phyloP scores from a whole-genome alignment of 2,113 vertebrate species.

The Neolamprologus tretocephalus region DNA sequence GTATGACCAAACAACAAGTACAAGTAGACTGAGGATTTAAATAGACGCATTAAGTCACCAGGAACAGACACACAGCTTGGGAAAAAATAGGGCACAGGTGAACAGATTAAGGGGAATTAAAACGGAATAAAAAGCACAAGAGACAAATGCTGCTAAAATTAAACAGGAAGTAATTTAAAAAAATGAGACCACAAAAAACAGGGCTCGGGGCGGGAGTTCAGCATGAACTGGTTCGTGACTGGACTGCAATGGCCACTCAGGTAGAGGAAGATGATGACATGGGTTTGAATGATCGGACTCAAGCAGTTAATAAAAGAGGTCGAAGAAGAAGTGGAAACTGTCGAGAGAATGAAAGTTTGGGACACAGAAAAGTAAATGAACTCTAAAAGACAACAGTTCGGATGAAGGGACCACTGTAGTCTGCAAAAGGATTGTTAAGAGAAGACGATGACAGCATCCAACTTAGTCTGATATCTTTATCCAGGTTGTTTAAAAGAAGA shows the following conservation, averaged over 20 bases:
- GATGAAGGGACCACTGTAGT: neutral
- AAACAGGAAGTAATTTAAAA: neutral
- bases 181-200: neutral
- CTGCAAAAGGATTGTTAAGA: neutral
- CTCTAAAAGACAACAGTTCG: neutral
- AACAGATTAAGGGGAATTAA: neutral
- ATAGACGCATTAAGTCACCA: neutral
- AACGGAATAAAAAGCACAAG: neutral
- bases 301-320: neutral
- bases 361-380: neutral
- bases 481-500: neutral
- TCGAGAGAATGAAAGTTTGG: neutral
- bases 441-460: neutral
- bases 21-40: neutral
- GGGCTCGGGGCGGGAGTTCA: neutral
- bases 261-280: neutral
- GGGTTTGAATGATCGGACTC: neutral
- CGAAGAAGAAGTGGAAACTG: neutral
- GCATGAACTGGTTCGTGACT: neutral
- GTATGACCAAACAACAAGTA: neutral
- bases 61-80: neutral
- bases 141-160: neutral
- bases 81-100: neutral
- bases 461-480: neutral
- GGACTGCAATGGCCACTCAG: neutral